Conservation (phyloP, 2,113 vertebrate species). For the Cnemophilus loriae region DNA sequence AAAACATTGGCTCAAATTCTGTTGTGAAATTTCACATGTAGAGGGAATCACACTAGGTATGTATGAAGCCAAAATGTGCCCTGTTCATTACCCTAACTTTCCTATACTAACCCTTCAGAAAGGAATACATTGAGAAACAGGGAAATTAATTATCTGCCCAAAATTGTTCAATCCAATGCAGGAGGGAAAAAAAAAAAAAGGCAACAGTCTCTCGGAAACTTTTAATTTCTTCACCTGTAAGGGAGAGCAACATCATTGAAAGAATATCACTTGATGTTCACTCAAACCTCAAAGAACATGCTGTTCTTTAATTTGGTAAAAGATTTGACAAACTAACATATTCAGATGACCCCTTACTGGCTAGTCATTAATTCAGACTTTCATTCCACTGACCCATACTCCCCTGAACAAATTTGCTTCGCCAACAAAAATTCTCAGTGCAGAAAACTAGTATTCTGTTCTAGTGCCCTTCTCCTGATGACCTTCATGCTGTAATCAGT, state of each 20-base stretch:
- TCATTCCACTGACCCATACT: neutral
- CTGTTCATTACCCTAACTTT: neutral
- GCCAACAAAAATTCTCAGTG: neutral
- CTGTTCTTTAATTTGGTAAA: neutral
- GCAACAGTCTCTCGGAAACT: neutral
- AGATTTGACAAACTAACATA: neutral
- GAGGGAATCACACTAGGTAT: neutral
- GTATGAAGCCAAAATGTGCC: neutral
- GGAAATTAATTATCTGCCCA: neutral
- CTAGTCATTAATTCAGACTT: constrained; percentile 26
- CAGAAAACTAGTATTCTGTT: neutral
- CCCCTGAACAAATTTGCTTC: neutral
- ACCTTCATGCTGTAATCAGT: neutral
- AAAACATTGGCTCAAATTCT: constrained; percentile 4
- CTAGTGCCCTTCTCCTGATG: neutral
- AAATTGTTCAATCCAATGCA: neutral
- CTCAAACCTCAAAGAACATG: neutral
- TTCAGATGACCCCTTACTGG: neutral
- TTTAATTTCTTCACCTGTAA: neutral
- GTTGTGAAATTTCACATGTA: neutral
- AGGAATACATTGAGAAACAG: neutral
- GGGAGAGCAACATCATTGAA: neutral
- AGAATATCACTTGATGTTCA: neutral
- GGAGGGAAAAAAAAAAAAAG: neutral
- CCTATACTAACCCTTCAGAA: neutral